A percentile compares a stretch with the other conserved stretches of the same genome.
Conservation (phyloP, 2,113 vertebrate species). For the Crocuta crocuta region DNA sequence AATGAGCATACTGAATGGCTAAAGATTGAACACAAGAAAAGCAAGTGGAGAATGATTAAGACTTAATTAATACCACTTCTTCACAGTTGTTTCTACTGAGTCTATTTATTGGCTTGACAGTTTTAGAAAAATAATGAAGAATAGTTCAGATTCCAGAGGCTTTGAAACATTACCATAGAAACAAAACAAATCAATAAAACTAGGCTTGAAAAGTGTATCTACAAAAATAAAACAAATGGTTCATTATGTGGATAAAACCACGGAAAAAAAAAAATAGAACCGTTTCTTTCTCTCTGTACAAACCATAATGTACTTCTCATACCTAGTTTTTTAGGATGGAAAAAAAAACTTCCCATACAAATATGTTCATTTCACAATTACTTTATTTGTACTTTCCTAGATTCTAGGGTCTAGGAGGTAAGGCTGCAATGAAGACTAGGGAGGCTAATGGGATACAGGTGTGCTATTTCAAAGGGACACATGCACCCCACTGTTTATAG, state of each 20-base stretch:
- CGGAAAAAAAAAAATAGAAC: background rate
- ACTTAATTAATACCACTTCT: conserved; percentile 10
- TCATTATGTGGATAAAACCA: background rate
- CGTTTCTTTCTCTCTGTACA: background rate
- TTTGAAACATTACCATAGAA: conserved; percentile 19
- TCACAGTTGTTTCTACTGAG: background rate
- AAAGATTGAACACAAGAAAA: background rate
- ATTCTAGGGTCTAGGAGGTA: background rate
- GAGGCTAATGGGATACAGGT: background rate
- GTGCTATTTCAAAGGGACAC: background rate
- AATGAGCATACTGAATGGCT: background rate
- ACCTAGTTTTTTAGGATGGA: background rate
- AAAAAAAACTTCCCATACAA: background rate
- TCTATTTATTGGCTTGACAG: background rate
- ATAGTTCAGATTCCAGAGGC: background rate
- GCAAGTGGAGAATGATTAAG: background rate
- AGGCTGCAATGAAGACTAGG: background rate
- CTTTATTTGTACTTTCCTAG: background rate
- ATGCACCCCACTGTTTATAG: background rate
- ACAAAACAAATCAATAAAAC: conserved; percentile 7
- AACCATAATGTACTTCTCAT: background rate
- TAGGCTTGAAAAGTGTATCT: background rate
- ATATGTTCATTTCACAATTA: background rate
- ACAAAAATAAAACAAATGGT: background rate
- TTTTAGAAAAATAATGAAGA: conserved; percentile 22